Base-by-base conservation (phyloP, 2,888 invertebrate genomes). In the Tiphia femorata region DNA sequence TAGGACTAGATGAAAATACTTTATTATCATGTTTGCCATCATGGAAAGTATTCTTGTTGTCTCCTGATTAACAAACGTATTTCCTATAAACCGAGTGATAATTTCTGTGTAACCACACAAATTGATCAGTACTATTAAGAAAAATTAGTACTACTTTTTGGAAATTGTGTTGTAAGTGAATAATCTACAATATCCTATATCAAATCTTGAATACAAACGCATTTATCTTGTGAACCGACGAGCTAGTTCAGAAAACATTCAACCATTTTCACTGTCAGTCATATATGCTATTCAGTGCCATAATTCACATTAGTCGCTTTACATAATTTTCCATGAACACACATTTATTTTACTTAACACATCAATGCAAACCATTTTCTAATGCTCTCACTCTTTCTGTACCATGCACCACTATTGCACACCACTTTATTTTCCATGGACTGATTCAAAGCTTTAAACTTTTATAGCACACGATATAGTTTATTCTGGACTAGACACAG, bases 401-500 rank as follows among this genome's bases (percentile, higher is more conserved):
- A 8, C 30, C 19, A 14, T 17, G 7, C 29, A 44, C 19, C 29
- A 17, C n/a, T 25, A 27, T 35, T 35, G 30, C 23, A 21, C 33
- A 20, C 21, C 3, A 33, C 20, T 33, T 21, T n/a, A 47, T 21
- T 21, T 35, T 33, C 23, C 12, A 14, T 35, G 12, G 23, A 47
- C 35, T 44, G 8, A 44, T 19, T 44, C 19, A 19, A 33, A 44
- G 30, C 29, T 35, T 17, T 47, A 7, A n/a, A 35, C 17, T 47
- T 35, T 33, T 47, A 41, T 55, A 54, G 51, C 67, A 62, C 59
- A 61, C 54, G n/a, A n/a, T 46, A 52, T 33, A 43, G 41, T 73
- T 78, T 78, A 82, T 75, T 83, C 82, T 49, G 83, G 81, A 73
- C 82, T 81, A 70, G 81, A 80, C 44, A 91, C 92, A 20, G 76